phyloP scores from a whole-genome alignment of 2,888 invertebrate species.

The Lagria hirta region DNA sequence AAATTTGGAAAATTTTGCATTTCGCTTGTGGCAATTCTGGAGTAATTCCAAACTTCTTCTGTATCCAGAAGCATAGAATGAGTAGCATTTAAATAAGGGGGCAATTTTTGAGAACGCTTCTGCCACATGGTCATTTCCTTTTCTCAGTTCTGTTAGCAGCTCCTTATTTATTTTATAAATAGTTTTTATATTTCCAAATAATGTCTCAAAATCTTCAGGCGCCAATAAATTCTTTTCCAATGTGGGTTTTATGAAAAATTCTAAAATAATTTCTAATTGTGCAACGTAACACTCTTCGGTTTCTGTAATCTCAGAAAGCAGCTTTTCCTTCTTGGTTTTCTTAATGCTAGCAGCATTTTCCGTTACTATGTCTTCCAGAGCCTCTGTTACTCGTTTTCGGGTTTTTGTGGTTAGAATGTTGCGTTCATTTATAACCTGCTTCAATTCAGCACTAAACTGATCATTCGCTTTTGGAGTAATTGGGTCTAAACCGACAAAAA shows the following conservation, averaged over 20 bases:
- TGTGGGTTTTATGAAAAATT: constrained; percentile 64
- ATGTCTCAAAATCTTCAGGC: constrained; percentile 55
- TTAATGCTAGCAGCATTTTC: constrained; percentile 49
- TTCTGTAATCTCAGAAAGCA: constrained; percentile 67
- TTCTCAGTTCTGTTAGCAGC: constrained; percentile 60
- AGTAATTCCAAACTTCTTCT: constrained; percentile 63
- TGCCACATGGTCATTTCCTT: constrained; percentile 61
- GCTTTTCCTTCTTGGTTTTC: constrained; percentile 54
- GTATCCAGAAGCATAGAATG: constrained; percentile 75
- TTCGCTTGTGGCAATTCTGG: constrained; percentile 49
- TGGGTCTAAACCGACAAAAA: constrained; percentile 45
- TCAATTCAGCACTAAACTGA: constrained; percentile 61
- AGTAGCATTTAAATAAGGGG: constrained; percentile 77
- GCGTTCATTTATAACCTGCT: constrained; percentile 61
- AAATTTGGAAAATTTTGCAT: constrained; percentile 60
- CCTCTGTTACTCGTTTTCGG: constrained; percentile 62
- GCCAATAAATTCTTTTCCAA: constrained; percentile 57
- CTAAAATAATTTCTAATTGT: constrained; percentile 66
- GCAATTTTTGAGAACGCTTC: constrained; percentile 69
- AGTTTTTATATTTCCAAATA: constrained; percentile 67
- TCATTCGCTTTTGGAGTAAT: constrained; percentile 61
- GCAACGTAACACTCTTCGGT: constrained; percentile 70
- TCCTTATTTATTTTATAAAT: constrained; percentile 66
- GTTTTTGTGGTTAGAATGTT: constrained; percentile 65
- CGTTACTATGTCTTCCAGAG: constrained; percentile 56